Evolutionary conservation across 2,797 vertebrate genomes (phyloP).

Genomic region (Onychomys torridus): DNA sequence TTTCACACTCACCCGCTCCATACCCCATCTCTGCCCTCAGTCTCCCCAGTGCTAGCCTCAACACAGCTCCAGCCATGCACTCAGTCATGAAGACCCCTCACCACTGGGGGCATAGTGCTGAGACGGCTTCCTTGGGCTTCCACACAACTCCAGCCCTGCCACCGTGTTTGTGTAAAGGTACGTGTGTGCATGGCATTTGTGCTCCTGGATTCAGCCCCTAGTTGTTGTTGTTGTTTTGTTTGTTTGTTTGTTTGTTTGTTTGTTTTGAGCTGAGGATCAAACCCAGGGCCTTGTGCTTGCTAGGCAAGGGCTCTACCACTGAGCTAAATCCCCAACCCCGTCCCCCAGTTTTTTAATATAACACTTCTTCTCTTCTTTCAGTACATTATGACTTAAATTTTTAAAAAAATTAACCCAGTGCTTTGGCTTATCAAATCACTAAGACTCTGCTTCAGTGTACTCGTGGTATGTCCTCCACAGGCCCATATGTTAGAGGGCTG

Average conservation of each 20-base stretch:
- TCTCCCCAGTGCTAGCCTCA: neutral
- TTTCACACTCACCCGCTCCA: neutral
- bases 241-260: no score
- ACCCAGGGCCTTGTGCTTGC: no score
- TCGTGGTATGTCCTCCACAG: neutral
- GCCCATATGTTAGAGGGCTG: neutral
- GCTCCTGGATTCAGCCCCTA: neutral
- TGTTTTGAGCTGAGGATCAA: no score
- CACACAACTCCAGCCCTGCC: no score
- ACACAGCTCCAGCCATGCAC: neutral
- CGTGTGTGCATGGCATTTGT: neutral
- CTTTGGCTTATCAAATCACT: neutral
- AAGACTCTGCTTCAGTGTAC: neutral
- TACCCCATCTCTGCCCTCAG: neutral
- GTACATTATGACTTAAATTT: neutral
- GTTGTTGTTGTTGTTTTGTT: no score
- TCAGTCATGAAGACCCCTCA: neutral
- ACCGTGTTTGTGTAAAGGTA: neutral
- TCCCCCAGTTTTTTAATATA: neutral
- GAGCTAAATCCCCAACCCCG: no score
- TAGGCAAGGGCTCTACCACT: no score
- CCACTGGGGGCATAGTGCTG: fast-evolving
- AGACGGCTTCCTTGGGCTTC: neutral
- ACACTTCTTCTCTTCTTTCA: neutral
- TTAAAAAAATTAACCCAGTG: neutral